These are phyloP conservation scores for Hypotaenidia philippensis DNA, from an alignment of 2,797 vertebrate genomes.

Conservation along the genomic window DNA sequence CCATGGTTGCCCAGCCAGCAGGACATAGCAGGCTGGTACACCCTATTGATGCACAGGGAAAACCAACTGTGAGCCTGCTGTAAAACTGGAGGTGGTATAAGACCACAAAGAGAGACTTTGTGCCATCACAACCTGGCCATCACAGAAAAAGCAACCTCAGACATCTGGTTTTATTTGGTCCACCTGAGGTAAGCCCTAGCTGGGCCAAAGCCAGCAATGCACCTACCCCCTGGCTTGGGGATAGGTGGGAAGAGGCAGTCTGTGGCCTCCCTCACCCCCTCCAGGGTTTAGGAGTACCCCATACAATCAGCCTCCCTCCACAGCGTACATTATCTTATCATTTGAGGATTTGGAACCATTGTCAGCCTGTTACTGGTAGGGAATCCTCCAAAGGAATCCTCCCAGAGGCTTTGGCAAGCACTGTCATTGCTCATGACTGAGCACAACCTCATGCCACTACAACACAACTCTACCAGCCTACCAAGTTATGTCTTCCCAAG, in stretches of 20 bases:
- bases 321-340: not conserved
- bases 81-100: not conserved
- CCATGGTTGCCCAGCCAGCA: not conserved
- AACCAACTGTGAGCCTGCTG: not conserved
- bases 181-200: not conserved
- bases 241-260: not conserved
- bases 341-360: not conserved
- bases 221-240: not conserved
- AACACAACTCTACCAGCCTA: not conserved
- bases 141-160: not conserved
- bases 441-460: not conserved
- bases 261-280: not conserved
- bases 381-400: not conserved
- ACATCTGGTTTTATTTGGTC: not conserved
- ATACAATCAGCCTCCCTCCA: not conserved
- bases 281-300: not conserved
- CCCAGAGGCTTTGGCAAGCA: not conserved
- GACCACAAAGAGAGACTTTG: not conserved
- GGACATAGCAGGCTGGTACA: not conserved
- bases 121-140: not conserved
- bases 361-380: not conserved
- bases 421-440: accelerated
- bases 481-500: not conserved
- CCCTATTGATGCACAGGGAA: not conserved
- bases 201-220: not conserved